Evolutionary conservation across 2,888 invertebrate species (phyloP).

Genomic region (Caradrina clavipalpis): DNA sequence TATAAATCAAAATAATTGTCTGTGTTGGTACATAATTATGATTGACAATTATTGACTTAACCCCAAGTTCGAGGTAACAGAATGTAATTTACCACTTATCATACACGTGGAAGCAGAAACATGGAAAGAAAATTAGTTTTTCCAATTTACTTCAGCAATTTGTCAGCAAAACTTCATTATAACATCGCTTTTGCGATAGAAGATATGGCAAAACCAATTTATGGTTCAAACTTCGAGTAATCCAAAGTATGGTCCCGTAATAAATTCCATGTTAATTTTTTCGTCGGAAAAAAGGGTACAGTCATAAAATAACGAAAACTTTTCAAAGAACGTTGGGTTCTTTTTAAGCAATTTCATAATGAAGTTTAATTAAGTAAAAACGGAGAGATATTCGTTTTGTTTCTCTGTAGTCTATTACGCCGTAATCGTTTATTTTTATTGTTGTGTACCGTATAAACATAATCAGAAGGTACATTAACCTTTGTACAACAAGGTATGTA

Average conservation of each 20-base stretch:
- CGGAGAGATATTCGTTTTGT: constrained; percentile 39
- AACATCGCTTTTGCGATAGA: constrained; percentile 48
- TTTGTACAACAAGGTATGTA: constrained; percentile 9
- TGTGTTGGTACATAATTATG: too few relatives aligned
- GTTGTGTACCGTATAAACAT: constrained; percentile 32
- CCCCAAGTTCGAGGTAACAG: not conserved
- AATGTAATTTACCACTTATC: constrained; percentile 8
- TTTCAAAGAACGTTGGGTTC: constrained; percentile 34
- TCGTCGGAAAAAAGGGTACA: constrained; percentile 29
- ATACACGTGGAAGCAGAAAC: constrained; percentile 15
- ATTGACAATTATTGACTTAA: not conserved
- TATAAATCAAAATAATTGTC: not conserved
- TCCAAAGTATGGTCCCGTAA: constrained; percentile 25
- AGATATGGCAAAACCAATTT: constrained; percentile 58
- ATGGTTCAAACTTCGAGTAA: constrained; percentile 47
- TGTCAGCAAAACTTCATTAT: constrained; percentile 57
- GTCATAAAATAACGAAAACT: constrained; percentile 30
- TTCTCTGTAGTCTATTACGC: constrained; percentile 31
- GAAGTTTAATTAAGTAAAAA: constrained; percentile 55
- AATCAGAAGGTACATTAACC: constrained; percentile 18
- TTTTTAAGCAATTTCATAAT: constrained; percentile 49
- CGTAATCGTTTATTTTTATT: constrained; percentile 52
- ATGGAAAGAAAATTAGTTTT: constrained; percentile 51
- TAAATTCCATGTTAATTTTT: constrained; percentile 33
- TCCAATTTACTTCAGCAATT: constrained; percentile 52